Evolutionary conservation across 2,797 vertebrate species (phyloP), one percentile per base, ranked within the genome.

Genomic region (Danio kyathit): DNA sequence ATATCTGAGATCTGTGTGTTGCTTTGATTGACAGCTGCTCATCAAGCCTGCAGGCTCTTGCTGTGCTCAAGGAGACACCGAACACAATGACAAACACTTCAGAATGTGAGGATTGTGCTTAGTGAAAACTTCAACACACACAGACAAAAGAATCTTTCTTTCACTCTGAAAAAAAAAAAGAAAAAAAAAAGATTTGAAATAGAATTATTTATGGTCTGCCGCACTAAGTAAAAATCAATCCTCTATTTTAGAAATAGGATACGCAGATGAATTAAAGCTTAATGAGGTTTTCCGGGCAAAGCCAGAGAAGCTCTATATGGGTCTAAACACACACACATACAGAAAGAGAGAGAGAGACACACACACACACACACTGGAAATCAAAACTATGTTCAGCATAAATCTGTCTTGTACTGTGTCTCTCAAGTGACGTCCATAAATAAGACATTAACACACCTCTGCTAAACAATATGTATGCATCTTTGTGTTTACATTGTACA

Each of bases 191-290:
- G 73, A 93, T 92, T 92, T 91, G 86, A 93, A 94, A 92, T 90
- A 89, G 85, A 92, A 93, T 94, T 92, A 93, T 94, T 94, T 93
- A 91, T 92, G 89, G 85, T 90, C 86, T 89, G 89, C 86, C 81
- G 86, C 90, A 86, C 92, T 91, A 91, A 94, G 91, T 92, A 92
- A 94, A 93, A 94, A 92, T 94, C 93, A 92, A 94, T 93, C 90
- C 84, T 85, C 90, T 91, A 91, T 93, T 92, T 92, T 90, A 92
- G 91, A 93, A 93, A 94, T 92, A 92, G 92, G 91, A 94, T 93
- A 92, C 87, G 89, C 89, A 92, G 89, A 92, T 89, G 89, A 93
- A 93, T 93, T 93, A 93, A 94, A 94, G 92, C 89, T 92, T 94
- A 94, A 94, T 94, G 91, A 93, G 89, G 85, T 90, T 91, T 93